Evolutionary conservation across 2,113 vertebrate genomes (phyloP), one percentile per base, ranked within the genome.

Genomic region (Alethe diademata): DNA sequence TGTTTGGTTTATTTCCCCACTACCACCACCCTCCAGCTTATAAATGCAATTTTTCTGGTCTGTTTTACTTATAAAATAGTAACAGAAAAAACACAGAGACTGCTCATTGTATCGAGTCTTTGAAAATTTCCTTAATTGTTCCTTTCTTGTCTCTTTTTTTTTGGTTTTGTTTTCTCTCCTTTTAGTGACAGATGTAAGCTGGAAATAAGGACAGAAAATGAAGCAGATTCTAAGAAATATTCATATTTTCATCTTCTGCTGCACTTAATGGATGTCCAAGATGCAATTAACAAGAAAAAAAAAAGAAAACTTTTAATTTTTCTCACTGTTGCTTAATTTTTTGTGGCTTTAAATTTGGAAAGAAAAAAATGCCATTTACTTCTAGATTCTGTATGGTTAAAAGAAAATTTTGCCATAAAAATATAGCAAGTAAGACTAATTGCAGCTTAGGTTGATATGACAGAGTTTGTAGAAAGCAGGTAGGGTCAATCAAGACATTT

Each of bases 1-100:
- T 75, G 14, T 58, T 94, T 90, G 47, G 19, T 89, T 91, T 94
- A 51, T 95, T 97, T 93, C 22, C 10, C 33, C 29, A 51, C 7
- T 12, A 18, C 47, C 71, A 61, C 33, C 67, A 91, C 6, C 50
- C 15, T 26, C 4, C 16, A 0, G 29, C 20, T 69, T 89, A 92
- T 89, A 98, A 98, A 97, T 95, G 42, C 66, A 79, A 94, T 96
- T 97, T 96, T 58, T 95, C 23, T 95, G 78, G 78, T 91, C 71
- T 96, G 60, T 93, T 96, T 96, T 97, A 79, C 81, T 95, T 91
- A 65, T 64, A 92, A 96, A 91, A 93, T 48, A 93, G 81, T 87
- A 90, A 75, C 38, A 94, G 66, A 65, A 61, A 94, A 85, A 91
- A 26, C 72, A 85, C 11, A 83, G 60, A 91, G 72, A 88, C 80